Evolutionary conservation across 1,140 invertebrate genomes (phyloP).

Genomic region (Lepidotrigona ventralis): DNA sequence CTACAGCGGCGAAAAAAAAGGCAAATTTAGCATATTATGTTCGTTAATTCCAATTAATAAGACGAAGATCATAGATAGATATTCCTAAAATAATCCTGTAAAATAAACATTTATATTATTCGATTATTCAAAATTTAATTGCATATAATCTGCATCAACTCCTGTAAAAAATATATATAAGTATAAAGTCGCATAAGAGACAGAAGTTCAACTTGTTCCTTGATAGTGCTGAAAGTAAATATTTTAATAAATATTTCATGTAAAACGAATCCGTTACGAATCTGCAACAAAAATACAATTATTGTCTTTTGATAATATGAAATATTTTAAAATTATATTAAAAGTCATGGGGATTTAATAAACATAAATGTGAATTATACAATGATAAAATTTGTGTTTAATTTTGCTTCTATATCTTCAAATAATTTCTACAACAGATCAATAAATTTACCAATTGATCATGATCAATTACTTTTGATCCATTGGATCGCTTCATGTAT

Average conservation of each 20-base stretch:
- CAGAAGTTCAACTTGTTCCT: too few species aligned
- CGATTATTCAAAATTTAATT: background rate
- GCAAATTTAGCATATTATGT: background rate
- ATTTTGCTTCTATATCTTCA: background rate
- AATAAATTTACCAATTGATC: conserved; percentile 2
- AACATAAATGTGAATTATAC: background rate
- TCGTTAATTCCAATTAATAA: background rate
- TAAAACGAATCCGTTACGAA: background rate
- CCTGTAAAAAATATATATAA: conserved; percentile 3
- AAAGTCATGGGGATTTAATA: background rate
- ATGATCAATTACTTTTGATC: background rate
- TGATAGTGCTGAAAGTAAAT: background rate
- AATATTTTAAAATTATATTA: background rate
- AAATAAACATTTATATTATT: conserved; percentile 3
- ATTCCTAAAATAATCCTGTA: background rate
- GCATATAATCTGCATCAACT: background rate
- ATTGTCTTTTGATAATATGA: background rate
- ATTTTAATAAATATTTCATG: background rate
- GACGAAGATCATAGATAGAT: background rate
- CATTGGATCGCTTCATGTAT: background rate
- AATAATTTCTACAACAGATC: background rate
- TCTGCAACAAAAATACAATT: conserved; percentile 13
- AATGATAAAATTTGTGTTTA: background rate
- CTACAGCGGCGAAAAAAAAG: background rate
- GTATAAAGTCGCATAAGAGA: background rate